Percentiles rank a stretch among this genome's conserved stretches.
Conservation (phyloP, 2,113 vertebrate genomes). For the Osmerus eperlanus region DNA sequence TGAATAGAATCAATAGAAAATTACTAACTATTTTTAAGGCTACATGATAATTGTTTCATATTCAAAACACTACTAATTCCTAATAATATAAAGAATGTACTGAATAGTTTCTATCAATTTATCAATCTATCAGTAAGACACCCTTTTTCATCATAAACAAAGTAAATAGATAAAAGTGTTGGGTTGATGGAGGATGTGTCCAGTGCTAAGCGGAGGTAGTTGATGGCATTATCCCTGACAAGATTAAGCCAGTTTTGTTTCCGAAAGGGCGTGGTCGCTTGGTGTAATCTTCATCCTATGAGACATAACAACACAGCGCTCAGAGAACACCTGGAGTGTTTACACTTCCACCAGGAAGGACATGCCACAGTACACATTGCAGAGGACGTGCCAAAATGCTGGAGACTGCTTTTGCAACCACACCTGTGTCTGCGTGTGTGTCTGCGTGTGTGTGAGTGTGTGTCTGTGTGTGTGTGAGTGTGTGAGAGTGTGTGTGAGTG, state of each 20-base stretch:
- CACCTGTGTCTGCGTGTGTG: not conserved
- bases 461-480: not conserved
- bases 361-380: not conserved
- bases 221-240: constrained; percentile 5
- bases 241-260: not conserved
- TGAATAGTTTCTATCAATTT: not conserved
- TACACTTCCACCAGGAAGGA: not conserved
- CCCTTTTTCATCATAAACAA: constrained; percentile 1
- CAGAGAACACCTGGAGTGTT: not conserved
- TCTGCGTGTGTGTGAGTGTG: too few species aligned
- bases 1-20: not conserved
- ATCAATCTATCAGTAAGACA: not conserved
- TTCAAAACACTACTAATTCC: constrained; percentile 6
- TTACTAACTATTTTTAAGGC: not conserved
- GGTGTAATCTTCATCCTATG: not conserved
- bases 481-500: too few species aligned
- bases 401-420: not conserved
- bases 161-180: not conserved
- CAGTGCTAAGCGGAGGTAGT: not conserved
- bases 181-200: not conserved
- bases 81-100: not conserved
- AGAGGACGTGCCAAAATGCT: not conserved
- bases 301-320: constrained; percentile 10
- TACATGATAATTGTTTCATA: constrained; percentile 4
- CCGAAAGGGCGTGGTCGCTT: not conserved